Conservation (phyloP, 2,888 invertebrate genomes). For the Sipunculus nudus region DNA sequence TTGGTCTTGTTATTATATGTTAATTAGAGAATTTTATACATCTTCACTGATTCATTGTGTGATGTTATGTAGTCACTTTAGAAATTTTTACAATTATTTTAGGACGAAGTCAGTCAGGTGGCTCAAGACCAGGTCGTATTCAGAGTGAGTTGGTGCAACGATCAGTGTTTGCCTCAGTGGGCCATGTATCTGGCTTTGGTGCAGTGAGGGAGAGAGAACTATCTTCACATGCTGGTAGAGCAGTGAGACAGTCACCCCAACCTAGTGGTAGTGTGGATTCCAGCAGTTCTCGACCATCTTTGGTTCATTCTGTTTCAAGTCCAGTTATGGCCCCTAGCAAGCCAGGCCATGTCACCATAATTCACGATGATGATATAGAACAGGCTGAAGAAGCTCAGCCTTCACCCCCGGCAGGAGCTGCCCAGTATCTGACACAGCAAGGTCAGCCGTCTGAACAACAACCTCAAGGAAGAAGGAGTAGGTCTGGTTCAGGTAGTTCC, state of each 20-base stretch:
- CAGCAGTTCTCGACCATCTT: not conserved
- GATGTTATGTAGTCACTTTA: no score
- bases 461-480: conserved; percentile 1
- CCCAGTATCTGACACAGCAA: conserved; percentile 51
- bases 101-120: no score
- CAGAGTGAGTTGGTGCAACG: conserved; percentile 19
- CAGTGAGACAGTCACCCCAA: not conserved
- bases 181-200: conserved; percentile 23
- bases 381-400: conserved; percentile 53
- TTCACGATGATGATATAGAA: conserved; percentile 40
- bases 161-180: conserved; percentile 31
- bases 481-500: conserved; percentile 20
- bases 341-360: not conserved
- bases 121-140: conserved; percentile 1
- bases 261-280: not conserved
- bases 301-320: no score
- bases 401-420: conserved; percentile 51
- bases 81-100: no score
- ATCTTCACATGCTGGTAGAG: no score
- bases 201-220: conserved; percentile 18
- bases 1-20: no score
- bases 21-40: no score
- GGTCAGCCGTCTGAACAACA: not conserved
- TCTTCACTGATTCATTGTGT: no score
- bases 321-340: not conserved